Percentiles rank a stretch among this genome's conserved stretches.
phyloP scores from a whole-genome alignment of 1,140 invertebrate genomes.

The Prorops nasuta region DNA sequence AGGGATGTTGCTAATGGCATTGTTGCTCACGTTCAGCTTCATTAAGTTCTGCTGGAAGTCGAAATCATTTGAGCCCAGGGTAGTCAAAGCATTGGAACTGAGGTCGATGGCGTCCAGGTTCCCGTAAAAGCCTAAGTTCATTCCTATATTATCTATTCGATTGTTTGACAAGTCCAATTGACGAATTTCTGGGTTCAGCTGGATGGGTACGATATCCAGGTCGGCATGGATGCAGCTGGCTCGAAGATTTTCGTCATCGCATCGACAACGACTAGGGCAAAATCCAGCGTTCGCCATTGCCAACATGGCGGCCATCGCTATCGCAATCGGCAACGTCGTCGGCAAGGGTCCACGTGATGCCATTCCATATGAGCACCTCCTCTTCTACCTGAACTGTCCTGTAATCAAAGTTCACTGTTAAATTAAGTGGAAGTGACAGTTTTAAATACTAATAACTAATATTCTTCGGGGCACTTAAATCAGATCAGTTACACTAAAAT shows the following conservation, averaged over 20 bases:
- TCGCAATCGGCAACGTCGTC: constrained; percentile 41
- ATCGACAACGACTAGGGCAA: constrained; percentile 77
- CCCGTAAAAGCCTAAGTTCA: constrained; percentile 76
- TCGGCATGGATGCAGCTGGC: constrained; percentile 73
- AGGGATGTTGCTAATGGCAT: constrained; percentile 67
- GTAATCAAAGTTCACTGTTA: constrained; percentile 25
- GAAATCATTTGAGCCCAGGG: constrained; percentile 77
- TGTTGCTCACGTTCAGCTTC: constrained; percentile 74
- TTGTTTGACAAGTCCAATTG: constrained; percentile 76
- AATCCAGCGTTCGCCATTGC: constrained; percentile 55
- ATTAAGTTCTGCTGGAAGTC: constrained; percentile 69
- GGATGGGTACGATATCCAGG: constrained; percentile 82
- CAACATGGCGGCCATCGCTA: constrained; percentile 44
- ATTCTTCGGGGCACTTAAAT: no score
- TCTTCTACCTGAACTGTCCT: constrained; percentile 41
- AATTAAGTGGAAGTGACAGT: no score
- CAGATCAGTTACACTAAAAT: no score
- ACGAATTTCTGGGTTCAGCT: constrained; percentile 79
- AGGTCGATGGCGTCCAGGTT: constrained; percentile 75
- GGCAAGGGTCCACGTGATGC: constrained; percentile 40
- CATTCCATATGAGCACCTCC: constrained; percentile 53
- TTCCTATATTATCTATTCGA: constrained; percentile 69
- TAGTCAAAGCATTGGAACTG: constrained; percentile 76
- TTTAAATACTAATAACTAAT: no score
- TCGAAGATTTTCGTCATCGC: constrained; percentile 74